Base-by-base conservation (phyloP, 2,797 vertebrate genomes). In the Trichosurus vulpecula region DNA sequence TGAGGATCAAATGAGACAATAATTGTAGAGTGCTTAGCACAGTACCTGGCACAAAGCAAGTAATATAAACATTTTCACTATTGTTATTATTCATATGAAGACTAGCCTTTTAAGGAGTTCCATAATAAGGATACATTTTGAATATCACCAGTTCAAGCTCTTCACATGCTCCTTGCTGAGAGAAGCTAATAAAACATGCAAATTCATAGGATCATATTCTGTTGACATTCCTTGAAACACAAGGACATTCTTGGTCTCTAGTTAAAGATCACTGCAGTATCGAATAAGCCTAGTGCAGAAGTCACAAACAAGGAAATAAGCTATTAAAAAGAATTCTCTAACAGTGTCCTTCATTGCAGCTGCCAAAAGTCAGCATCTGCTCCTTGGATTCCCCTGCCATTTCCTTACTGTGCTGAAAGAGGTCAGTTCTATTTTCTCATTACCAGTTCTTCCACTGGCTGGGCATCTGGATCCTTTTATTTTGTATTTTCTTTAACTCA, bases 291-390 rank as follows among this genome's bases (percentile, higher is more conserved):
- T 94, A 54, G 57, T 8, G 52, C 81, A 93, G 95, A 90, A 94
- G n/a, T 74, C 35, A 90, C 95, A 87, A 97, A 91, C 0, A 30
- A 30, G 52, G 96, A 97, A 95, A 97, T 95, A 47, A 89, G 41
- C 61, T 74, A 22, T 0, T 58, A 66, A 96, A 61, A 97, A 97
- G 96, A 96, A 98, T 98, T 96, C 95, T 87, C 0, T 95, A 93
- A 96, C 94, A 92, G 93, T 95, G 96, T 91, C 93, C 97, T 97
- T 98, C 97, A 92, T 29, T 25, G 95, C 93, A 96, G 91, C 97
- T 98, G 97, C 97, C 97, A 97, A 95, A 91, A 91, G 81, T 47
- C 90, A 98, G 94, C 97, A 98, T 96, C 98, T 98, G 96, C 93
- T 97, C 96, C 96, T 90, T 92, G 92, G 19, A 6, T 95, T 97